Evolutionary conservation across 2,888 invertebrate genomes (phyloP).

Genomic region (Timema cristinae): DNA sequence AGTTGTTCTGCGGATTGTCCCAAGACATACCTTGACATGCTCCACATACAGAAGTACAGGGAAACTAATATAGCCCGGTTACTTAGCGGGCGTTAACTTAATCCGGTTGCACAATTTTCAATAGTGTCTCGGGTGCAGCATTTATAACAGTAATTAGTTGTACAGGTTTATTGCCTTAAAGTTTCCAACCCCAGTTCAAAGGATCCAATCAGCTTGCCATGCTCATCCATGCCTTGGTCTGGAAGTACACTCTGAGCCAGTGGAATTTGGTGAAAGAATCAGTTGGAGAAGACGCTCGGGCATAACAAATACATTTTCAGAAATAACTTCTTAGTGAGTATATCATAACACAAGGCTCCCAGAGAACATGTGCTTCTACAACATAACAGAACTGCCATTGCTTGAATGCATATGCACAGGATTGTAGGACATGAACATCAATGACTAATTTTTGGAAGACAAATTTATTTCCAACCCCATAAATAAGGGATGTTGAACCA

Average conservation of each 20-base stretch:
- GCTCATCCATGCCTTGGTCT: slow-evolving; percentile 6
- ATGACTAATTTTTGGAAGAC: neutral
- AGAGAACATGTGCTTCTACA: too few species aligned
- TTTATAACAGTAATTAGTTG: neutral
- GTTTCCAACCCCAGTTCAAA: slow-evolving; percentile 8
- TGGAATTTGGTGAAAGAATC: slow-evolving; percentile 13
- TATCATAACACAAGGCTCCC: too few species aligned
- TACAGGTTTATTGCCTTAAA: neutral
- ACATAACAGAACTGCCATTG: neutral
- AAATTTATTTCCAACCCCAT: neutral
- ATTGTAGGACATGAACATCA: neutral
- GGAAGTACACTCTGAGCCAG: neutral
- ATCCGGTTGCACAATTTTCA: neutral
- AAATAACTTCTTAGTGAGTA: neutral
- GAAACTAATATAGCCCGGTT: neutral
- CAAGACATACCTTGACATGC: neutral
- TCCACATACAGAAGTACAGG: neutral
- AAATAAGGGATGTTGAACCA: neutral
- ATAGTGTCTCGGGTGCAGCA: neutral
- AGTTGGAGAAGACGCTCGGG: neutral
- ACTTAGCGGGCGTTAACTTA: neutral
- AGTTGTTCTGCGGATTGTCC: neutral
- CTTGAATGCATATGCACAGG: neutral
- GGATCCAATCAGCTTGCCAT: neutral
- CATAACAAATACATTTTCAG: neutral